These are phyloP conservation scores for Pyrocephalus nanus DNA, from an alignment of 2,797 vertebrate species.

Conservation along the genomic window DNA sequence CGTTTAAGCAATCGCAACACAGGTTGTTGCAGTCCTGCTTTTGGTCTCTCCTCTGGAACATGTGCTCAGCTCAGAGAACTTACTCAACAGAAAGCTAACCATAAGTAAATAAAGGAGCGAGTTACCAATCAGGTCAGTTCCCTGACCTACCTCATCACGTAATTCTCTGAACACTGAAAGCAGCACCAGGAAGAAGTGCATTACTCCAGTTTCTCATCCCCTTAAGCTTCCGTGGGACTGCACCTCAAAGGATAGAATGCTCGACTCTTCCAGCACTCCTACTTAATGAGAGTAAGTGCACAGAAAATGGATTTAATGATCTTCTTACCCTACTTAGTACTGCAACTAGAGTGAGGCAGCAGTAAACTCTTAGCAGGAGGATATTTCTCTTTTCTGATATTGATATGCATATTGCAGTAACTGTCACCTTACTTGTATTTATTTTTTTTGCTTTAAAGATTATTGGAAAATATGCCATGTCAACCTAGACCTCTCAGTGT, in stretches of 20 bases:
- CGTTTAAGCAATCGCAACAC: conserved; percentile 3
- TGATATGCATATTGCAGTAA: not conserved
- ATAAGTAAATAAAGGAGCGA: not conserved
- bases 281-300: not conserved
- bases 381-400: not conserved
- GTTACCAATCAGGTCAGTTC: not conserved
- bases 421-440: not conserved
- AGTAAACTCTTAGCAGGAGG: not conserved
- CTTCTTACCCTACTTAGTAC: not conserved
- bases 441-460: not conserved
- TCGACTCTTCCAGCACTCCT: not conserved
- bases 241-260: not conserved
- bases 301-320: not conserved
- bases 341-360: not conserved
- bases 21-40: not conserved
- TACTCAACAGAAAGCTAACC: not conserved
- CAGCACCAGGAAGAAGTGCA: not conserved
- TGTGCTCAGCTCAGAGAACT: not conserved
- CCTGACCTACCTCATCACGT: not conserved
- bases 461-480: not conserved
- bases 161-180: not conserved
- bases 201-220: not conserved
- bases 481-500: not conserved
- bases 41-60: not conserved
- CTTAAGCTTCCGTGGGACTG: not conserved